phyloP scores from a whole-genome alignment of 2,797 vertebrate species.

The Micromesistius poutassou region DNA sequence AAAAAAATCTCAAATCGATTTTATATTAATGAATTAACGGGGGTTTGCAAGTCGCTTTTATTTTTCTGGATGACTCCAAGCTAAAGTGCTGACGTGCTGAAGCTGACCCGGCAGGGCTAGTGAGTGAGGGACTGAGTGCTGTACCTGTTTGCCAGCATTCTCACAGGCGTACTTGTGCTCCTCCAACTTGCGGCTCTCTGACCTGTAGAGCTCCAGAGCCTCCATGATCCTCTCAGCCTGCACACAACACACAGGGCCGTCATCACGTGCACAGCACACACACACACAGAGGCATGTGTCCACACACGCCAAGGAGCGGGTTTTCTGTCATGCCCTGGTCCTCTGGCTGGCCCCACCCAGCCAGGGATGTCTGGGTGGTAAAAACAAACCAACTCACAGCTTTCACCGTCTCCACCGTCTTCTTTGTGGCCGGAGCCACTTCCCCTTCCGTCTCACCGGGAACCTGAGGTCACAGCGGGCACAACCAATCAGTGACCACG shows the following conservation, averaged over 20 bases:
- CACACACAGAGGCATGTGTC: background rate
- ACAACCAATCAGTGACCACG: background rate
- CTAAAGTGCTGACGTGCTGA: background rate
- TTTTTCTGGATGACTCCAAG: background rate
- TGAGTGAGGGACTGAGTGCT: background rate
- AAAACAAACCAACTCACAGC: conserved; percentile 76
- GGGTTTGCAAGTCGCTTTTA: too few species aligned
- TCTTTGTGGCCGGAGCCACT: conserved; percentile 85
- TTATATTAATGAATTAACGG: background rate
- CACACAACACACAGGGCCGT: background rate
- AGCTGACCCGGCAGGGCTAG: too few species aligned
- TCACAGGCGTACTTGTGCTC: conserved; percentile 83
- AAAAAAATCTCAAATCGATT: too few species aligned
- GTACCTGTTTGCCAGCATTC: conserved; percentile 85
- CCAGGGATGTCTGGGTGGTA: background rate
- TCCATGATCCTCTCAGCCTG: conserved; percentile 97
- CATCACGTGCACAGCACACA: background rate
- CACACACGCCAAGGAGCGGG: background rate
- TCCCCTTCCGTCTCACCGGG: conserved; percentile 88
- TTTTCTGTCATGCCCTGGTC: background rate
- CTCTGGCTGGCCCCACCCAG: background rate
- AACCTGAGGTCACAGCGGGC: conserved; percentile 72
- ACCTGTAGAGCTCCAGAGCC: conserved; percentile 86
- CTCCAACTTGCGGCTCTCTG: conserved; percentile 81
- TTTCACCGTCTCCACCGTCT: conserved; percentile 93